A percentile compares a stretch with the other conserved stretches of the same genome.
Evolutionary conservation across 2,888 invertebrate genomes (phyloP).

Genomic region (Euproctis similis): DNA sequence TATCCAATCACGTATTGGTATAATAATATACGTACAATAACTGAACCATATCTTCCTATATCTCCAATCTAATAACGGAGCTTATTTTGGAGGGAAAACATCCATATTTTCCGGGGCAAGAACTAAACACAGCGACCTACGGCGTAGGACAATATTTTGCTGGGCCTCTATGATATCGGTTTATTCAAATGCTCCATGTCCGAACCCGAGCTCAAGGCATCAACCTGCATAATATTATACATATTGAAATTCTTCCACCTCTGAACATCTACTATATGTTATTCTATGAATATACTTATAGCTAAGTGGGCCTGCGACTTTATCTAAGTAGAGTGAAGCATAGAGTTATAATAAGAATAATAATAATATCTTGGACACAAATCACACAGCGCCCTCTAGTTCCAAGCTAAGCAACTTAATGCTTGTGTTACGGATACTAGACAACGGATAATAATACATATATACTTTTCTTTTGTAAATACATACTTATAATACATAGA

Average conservation of each 20-base stretch:
- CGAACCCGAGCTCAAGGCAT: conserved; percentile 69
- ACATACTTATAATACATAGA: too few species aligned
- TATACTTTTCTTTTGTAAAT: too few species aligned
- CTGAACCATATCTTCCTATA: conserved; percentile 30
- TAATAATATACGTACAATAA: too few species aligned
- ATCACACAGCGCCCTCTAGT: too few species aligned
- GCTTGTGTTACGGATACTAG: too few species aligned
- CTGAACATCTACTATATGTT: conserved; percentile 56
- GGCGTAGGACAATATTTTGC: conserved; percentile 71
- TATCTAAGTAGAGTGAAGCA: too few species aligned
- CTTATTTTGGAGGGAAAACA: conserved; percentile 48
- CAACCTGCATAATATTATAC: conserved; percentile 73
- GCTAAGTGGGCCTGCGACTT: too few species aligned
- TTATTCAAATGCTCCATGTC: conserved; percentile 71
- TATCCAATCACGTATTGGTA: too few species aligned
- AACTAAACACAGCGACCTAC: conserved; percentile 57
- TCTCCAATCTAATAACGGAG: conserved; percentile 56
- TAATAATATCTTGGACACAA: too few species aligned
- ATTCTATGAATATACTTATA: conserved; percentile 65
- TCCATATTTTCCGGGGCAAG: conserved; percentile 48
- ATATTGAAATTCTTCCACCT: conserved; percentile 70
- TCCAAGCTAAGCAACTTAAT: too few species aligned
- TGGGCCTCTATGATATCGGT: conserved; percentile 63
- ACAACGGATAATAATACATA: too few species aligned
- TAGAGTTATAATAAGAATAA: too few species aligned